phyloP scores from a whole-genome alignment of 1,140 invertebrate genomes.

The Matsumurasca onukii region DNA sequence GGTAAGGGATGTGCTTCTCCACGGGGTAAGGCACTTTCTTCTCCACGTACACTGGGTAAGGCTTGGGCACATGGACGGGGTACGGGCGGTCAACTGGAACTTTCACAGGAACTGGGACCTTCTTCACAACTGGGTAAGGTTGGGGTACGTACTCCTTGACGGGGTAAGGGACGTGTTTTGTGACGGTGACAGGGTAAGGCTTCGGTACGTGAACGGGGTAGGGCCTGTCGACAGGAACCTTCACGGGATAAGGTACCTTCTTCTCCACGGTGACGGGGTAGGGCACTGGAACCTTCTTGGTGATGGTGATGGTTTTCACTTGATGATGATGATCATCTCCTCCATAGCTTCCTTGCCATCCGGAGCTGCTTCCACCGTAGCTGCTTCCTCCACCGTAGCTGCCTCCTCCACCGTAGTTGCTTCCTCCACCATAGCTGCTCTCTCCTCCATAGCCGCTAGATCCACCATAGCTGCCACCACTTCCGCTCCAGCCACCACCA shows the following conservation, averaged over 20 bases:
- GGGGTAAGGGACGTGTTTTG: constrained; percentile 62
- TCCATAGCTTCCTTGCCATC: constrained; percentile 38
- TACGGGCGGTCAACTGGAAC: constrained; percentile 37
- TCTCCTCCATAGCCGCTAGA: constrained; percentile 21
- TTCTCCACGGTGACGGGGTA: constrained; percentile 51
- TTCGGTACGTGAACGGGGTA: constrained; percentile 54
- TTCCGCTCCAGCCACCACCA: no score
- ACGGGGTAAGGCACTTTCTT: constrained; percentile 29
- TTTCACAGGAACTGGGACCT: constrained; percentile 38
- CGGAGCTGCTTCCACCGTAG: constrained; percentile 36
- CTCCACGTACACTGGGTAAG: constrained; percentile 30
- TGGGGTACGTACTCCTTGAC: constrained; percentile 62
- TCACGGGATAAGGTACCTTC: constrained; percentile 30
- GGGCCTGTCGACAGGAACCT: constrained; percentile 30
- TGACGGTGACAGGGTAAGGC: constrained; percentile 62
- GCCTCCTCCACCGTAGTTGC: constrained; percentile 29
- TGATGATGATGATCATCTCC: constrained; percentile 54
- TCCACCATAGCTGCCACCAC: no score
- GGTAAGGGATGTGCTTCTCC: constrained; percentile 59
- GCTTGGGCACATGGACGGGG: constrained; percentile 29
- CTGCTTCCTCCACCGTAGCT: constrained; percentile 22
- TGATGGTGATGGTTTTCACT: constrained; percentile 30
- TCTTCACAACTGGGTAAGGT: constrained; percentile 60
- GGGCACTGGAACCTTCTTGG: constrained; percentile 35
- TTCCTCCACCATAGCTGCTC: no score